Conservation (phyloP, 2,797 vertebrate species). For the Sandelia bainsii region DNA sequence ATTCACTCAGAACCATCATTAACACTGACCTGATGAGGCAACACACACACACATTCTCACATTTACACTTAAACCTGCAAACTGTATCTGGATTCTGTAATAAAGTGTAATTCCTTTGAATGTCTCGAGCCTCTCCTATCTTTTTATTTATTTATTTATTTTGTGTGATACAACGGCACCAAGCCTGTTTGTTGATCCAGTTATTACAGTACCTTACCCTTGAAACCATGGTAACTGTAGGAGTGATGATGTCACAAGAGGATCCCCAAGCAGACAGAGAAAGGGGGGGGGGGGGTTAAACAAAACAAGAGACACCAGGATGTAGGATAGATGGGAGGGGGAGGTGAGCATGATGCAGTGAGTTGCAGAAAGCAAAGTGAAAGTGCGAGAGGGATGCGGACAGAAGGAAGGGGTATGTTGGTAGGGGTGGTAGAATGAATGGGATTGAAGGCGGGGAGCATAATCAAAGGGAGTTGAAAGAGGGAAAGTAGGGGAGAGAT, state of each 20-base stretch:
- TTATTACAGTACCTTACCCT: slow-evolving; percentile 63
- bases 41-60: slow-evolving; percentile 3
- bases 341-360: slow-evolving; percentile 33
- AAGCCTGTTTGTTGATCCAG: slow-evolving; percentile 53
- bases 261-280: slow-evolving; percentile 70
- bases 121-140: neutral
- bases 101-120: slow-evolving; percentile 63
- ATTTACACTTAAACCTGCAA: slow-evolving; percentile 20
- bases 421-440: slow-evolving; percentile 40
- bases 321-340: neutral
- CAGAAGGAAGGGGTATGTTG: slow-evolving; percentile 18
- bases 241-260: slow-evolving; percentile 76
- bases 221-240: slow-evolving; percentile 81
- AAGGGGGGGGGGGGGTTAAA: slow-evolving; percentile 23
- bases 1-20: slow-evolving; percentile 87
- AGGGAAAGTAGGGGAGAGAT: slow-evolving; percentile 17
- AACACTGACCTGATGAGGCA: slow-evolving; percentile 72
- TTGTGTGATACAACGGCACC: slow-evolving; percentile 21
- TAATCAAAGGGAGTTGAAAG: slow-evolving; percentile 47
- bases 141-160: neutral
- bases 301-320: slow-evolving; percentile 51
- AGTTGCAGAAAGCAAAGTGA: slow-evolving; percentile 38
- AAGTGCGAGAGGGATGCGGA: slow-evolving; percentile 49
- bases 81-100: slow-evolving; percentile 50
- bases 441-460: slow-evolving; percentile 40